phyloP scores from a whole-genome alignment of 2,797 vertebrate species.

The Eidolon dupreanum region DNA sequence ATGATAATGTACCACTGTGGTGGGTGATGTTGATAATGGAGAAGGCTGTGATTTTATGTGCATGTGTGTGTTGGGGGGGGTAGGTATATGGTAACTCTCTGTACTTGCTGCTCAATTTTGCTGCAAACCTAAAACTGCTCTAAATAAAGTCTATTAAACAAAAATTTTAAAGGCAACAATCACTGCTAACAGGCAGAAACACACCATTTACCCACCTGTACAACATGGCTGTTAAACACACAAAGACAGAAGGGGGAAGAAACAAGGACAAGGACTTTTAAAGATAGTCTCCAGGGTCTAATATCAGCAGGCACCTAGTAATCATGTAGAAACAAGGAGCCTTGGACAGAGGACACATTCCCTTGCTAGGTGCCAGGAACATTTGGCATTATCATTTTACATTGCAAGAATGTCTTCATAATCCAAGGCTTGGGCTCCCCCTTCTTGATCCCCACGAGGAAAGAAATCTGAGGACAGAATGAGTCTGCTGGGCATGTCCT shows the following conservation, averaged over 20 bases:
- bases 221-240: neutral
- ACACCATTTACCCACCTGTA: too few relatives aligned
- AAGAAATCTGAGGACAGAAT: constrained; percentile 69
- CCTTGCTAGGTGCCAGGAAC: constrained; percentile 60
- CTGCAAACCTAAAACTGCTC: neutral
- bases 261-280: neutral
- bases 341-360: constrained; percentile 38
- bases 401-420: constrained; percentile 65
- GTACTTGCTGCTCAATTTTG: neutral
- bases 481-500: constrained; percentile 50
- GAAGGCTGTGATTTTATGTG: neutral
- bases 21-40: too few relatives aligned
- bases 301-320: neutral
- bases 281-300: constrained; percentile 11
- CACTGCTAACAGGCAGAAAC: neutral
- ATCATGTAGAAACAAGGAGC: constrained; percentile 50
- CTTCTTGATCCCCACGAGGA: constrained; percentile 48
- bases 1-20: neutral
- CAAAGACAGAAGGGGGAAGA: neutral
- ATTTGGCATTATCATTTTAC: constrained; percentile 79
- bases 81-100: neutral
- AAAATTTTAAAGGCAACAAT: neutral
- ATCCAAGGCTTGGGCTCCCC: constrained; percentile 63
- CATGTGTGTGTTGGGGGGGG: neutral
- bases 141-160: neutral